Evolutionary conservation across 2,888 invertebrate genomes (phyloP).

Genomic region (Mesorhabditis spiculigera): DNA sequence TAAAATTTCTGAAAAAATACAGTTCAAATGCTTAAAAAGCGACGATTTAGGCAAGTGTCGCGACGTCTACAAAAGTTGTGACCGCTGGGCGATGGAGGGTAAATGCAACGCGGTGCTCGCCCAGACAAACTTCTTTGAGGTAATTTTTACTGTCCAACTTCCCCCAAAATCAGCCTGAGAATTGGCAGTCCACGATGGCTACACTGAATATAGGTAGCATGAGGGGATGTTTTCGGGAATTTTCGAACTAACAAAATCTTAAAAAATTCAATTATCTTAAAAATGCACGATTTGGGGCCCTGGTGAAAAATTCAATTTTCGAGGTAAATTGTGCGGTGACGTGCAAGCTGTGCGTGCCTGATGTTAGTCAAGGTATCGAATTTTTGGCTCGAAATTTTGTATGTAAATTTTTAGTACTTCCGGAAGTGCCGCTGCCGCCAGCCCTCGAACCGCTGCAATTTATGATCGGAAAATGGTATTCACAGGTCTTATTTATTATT

Average conservation of each 20-base stretch:
- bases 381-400: neutral
- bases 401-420: conserved; percentile 24
- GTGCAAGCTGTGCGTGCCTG: conserved; percentile 55
- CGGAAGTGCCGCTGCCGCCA: conserved; percentile 55
- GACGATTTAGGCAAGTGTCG: conserved; percentile 54
- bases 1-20: no score
- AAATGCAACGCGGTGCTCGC: conserved; percentile 52
- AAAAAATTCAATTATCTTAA: neutral
- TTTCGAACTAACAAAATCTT: neutral
- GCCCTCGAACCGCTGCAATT: conserved; percentile 58
- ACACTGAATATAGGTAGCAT: no score
- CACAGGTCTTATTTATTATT: conserved; percentile 23
- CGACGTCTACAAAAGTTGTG: conserved; percentile 58
- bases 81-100: conserved; percentile 57
- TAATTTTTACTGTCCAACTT: no score
- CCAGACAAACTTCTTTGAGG: conserved; percentile 56
- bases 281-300: no score
- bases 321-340: conserved; percentile 57
- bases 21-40: no score
- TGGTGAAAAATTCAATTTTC: neutral
- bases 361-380: conserved; percentile 45
- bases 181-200: no score
- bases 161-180: no score
- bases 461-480: conserved; percentile 57
- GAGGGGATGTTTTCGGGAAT: no score